Base-by-base conservation (phyloP, 2,888 invertebrate species). In the Nomada fucata region DNA sequence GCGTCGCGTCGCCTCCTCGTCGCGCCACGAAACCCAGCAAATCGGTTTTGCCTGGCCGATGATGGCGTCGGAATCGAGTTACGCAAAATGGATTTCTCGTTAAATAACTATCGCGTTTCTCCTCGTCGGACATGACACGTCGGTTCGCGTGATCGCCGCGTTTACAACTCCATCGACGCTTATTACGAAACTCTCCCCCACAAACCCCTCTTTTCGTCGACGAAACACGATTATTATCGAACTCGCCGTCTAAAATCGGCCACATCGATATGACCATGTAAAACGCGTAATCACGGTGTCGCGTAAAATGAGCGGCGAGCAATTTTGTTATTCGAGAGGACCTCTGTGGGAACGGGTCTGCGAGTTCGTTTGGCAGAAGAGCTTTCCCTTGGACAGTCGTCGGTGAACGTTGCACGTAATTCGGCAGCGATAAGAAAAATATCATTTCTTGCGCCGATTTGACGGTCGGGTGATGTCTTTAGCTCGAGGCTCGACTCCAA, bases 11-110 rank as follows among this genome's bases (percentile, higher is more conserved):
- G 36, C 36, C 67, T 72, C 50, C 69, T 65, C 53, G 29, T 59
- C 64, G 55, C 71, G 60, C 60, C 73, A 50, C 75, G 75, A 52
- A 69, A 63, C 79, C 72, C 47, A 4, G 84, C 79, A 89, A 92
- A 92, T 90, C 89, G 89, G 86, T 90, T 92, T 91, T 85, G 81
- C 90, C 88, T 85, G 36, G 81, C 87, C 91, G 91, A 92, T 91
- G 92, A 92, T 92, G 91, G 90, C 88, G 89, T 89, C 90, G 87
- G 85, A 92, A 93, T 93, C 86, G 90, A 91, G 90, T 93, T 93
- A 93, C 83, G 90, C 86, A 92, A 92, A 93, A 90, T 90, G 88
- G 89, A 92, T 93, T 92, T 90, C 90, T 78, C 87, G 90, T 92
- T 91, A 90, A 91, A 92, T 92, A 92, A 92, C 91, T 90, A 89